Evolutionary conservation across 1,140 invertebrate genomes (phyloP), one percentile per base, ranked within the genome.

Genomic region (Leptonema lineaticorne): DNA sequence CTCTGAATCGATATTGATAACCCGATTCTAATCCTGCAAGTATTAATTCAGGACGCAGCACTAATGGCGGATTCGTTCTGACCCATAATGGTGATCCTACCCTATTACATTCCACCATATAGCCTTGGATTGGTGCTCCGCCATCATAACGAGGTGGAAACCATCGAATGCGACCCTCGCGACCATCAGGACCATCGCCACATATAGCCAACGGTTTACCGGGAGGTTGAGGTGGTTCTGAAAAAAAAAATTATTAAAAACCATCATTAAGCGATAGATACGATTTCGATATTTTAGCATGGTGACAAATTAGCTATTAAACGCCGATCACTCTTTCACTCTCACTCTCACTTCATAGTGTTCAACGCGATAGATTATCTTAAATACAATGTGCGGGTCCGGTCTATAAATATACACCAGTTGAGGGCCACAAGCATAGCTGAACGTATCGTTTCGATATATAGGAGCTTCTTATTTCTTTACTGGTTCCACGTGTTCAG

Each of bases 1-100:
- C 90, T 37, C 95, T 85, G 81, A 96, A 96, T 76, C 93, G 90
- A 77, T 97, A 97, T 46, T 91, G 85, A 84, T 92, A 92, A 62
- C 93, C 94, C 0, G 92, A 91, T 74, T 92, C 90, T 11, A 95
- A 82, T 26, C 91, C 91, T 67, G 87, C 88, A 16, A 94, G 81
- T 16, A 89, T 86, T 8, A 93, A 81, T 76, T 93, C 90, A 0
- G 89, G 87, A 28, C 86, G 83, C 3, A 81, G 78, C 4, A 92
- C 88, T 1, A 91, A 79, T 22, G 85, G 83, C 7, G 91, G 88
- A 7, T 89, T 87, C 1, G 91, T 89, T 69, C 89, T 84, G 6
- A 91, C 85, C 92, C 92, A 94, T 63, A 91, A 86, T 0, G 89
- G 83, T 0, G 90, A 88, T 2, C 90, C 90, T 33, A 89, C 84